Conservation (phyloP, 2,888 invertebrate genomes). For the Idaea aversata region DNA sequence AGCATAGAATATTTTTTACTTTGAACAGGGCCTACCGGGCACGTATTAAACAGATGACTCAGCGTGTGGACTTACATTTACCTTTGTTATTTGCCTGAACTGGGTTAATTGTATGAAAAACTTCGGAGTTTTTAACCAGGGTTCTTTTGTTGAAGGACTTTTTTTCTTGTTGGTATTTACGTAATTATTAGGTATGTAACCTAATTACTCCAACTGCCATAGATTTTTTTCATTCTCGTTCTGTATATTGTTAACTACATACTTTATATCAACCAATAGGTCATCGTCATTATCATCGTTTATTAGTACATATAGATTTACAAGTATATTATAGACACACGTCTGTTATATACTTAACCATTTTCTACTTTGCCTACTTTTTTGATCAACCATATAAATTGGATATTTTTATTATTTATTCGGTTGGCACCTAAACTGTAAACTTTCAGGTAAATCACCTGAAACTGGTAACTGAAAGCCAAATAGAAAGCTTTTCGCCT, state of each 20-base stretch:
- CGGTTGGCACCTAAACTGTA: too few relatives aligned
- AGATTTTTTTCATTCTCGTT: background rate
- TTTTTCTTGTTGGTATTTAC: background rate
- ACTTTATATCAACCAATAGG: too few relatives aligned
- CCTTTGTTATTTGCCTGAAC: background rate
- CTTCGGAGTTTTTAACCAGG: background rate
- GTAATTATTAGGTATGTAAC: background rate
- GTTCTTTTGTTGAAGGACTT: background rate
- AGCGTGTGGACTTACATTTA: conserved; percentile 17
- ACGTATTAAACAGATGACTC: conserved; percentile 43
- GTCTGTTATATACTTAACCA: too few relatives aligned
- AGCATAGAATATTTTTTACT: conserved; percentile 19
- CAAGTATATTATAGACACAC: too few relatives aligned
- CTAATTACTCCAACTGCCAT: background rate
- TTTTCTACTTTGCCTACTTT: too few relatives aligned
- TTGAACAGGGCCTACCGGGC: conserved; percentile 15
- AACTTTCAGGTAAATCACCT: too few relatives aligned
- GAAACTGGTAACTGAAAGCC: too few relatives aligned
- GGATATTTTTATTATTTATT: too few relatives aligned
- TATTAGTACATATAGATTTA: too few relatives aligned
- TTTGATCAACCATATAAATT: too few relatives aligned
- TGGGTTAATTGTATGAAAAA: background rate
- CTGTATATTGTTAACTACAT: background rate
- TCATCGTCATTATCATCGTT: too few relatives aligned
- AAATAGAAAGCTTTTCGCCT: too few relatives aligned